Evolutionary conservation across 2,797 vertebrate genomes (phyloP).

Genomic region (Merluccius polli): DNA sequence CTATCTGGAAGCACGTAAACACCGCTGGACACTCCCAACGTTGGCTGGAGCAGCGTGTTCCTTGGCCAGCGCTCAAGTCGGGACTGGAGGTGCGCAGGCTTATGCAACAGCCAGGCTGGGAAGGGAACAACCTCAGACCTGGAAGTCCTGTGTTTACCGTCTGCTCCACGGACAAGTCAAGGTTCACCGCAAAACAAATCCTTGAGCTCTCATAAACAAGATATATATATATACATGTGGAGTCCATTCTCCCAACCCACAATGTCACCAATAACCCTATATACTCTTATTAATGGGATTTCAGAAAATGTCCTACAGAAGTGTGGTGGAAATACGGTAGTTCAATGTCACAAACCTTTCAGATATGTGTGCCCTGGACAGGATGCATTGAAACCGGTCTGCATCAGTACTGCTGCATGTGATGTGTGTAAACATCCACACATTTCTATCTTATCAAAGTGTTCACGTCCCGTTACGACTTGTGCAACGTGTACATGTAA

Average conservation of each 20-base stretch:
- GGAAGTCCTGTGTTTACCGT: conserved; percentile 67
- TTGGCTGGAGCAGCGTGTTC: conserved; percentile 44
- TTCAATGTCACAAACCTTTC: background rate
- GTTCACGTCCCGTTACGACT: background rate
- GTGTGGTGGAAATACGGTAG: background rate
- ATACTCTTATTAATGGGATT: background rate
- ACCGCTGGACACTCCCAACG: conserved; percentile 30
- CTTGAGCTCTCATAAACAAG: background rate
- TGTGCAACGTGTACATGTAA: background rate
- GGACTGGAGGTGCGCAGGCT: conserved; percentile 30
- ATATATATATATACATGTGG: background rate
- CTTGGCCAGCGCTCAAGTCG: conserved; percentile 46
- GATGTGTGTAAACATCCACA: background rate
- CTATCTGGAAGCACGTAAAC: background rate
- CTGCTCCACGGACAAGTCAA: conserved; percentile 36
- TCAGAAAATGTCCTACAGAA: background rate
- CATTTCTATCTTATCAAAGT: background rate
- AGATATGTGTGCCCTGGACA: background rate
- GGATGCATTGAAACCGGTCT: background rate
- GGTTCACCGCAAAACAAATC: background rate
- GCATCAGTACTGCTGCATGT: background rate
- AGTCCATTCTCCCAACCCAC: background rate
- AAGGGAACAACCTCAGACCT: conserved; percentile 48
- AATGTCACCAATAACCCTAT: background rate
- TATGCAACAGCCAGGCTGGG: conserved; percentile 38